Evolutionary conservation across 2,113 vertebrate genomes (phyloP), one percentile per base, ranked within the genome.

Genomic region (Nothoprocta pentlandii): DNA sequence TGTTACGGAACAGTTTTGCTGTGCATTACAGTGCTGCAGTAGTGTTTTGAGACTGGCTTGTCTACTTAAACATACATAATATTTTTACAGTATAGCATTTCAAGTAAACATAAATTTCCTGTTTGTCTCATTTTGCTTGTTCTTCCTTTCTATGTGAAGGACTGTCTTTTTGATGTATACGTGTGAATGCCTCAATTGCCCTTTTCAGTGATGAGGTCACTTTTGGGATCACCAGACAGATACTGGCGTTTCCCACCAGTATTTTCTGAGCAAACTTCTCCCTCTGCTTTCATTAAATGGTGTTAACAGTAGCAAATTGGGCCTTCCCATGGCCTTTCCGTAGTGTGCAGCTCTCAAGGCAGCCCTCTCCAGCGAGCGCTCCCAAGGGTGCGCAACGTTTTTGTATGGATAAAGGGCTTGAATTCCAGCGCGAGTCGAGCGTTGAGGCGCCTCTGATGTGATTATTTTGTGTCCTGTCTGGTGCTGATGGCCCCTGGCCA

Each of bases 141-240:
- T 36, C 59, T 80, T 66, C 59, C n/a, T 85, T 83, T 62, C 14
- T 44, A 9, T 13, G 30, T 0, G 19, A 49, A 62, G 30, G 20
- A 62, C 70, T 96, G 44, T n/a, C 3, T 0, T 78, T 87, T 59
- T 81, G 69, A 64, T 87, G 59, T n/a, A 19, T 80, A 85, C 62
- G 59, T 83, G 68, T 90, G 76, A 80, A 47, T n/a, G 46, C 54
- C 68, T 88, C 83, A 62, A 36, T 93, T 77, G 54, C 51, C 6
- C 1, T 51, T 90, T 76, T 73, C 0, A 0, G 47, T 42, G 67
- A 54, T 91, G 49, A 94, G 85, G 76, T 93, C 26, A 77, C 42
- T 78, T 85, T 90, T 93, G 87, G 81, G 64, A 86, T 93, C 41
- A 41, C 59, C 32, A 47, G 46, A 66, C 76, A 86, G 90, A 90